phyloP scores from a whole-genome alignment of 2,113 vertebrate genomes.

The Tetrao urogallus region DNA sequence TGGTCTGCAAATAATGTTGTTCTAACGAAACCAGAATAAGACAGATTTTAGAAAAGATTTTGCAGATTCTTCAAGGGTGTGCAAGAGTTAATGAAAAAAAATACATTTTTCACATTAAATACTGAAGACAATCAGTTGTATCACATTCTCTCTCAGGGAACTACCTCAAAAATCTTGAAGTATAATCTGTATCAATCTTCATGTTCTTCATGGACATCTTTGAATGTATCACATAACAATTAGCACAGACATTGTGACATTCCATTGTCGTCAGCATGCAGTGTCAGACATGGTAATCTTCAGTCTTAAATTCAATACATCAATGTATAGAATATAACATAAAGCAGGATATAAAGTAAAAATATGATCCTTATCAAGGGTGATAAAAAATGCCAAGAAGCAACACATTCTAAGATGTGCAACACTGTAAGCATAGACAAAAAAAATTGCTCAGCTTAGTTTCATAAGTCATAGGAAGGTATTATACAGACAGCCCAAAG shows the following conservation, averaged over 20 bases:
- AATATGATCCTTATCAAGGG: not conserved
- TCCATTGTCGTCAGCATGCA: not conserved
- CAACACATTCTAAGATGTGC: not conserved
- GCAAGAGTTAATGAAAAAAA: not conserved
- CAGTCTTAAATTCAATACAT: not conserved
- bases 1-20: not conserved
- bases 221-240: not conserved
- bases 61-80: not conserved
- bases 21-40: not conserved
- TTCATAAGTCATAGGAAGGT: not conserved
- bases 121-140: not conserved
- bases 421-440: not conserved
- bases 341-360: not conserved
- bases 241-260: not conserved
- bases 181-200: not conserved
- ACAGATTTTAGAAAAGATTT: not conserved
- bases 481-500: not conserved
- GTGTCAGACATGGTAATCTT: not conserved
- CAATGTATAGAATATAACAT: not conserved
- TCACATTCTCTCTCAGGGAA: not conserved
- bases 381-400: not conserved
- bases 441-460: not conserved
- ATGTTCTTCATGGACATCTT: not conserved
- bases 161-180: not conserved
- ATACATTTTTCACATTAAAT: not conserved